Percentiles rank a stretch among this genome's conserved stretches.
These are phyloP conservation scores for Trididemnum clinides DNA, from an alignment of 23 tunicate genomes.

Conservation along the genomic window DNA sequence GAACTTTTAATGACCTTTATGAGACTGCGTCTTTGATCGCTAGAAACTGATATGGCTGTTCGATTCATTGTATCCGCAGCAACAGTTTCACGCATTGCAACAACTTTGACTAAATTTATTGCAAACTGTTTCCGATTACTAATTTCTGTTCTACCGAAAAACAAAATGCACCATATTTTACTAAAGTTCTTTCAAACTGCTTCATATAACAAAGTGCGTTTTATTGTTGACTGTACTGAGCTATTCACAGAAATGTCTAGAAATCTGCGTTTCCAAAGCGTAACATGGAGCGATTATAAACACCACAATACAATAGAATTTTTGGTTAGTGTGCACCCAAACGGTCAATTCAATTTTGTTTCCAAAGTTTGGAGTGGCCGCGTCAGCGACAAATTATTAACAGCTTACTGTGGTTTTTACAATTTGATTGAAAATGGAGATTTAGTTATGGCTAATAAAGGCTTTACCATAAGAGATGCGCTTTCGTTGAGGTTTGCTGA, in stretches of 20 bases:
- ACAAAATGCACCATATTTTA: background rate
- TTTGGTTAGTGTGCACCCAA: background rate
- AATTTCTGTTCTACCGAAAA: background rate
- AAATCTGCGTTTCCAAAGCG: background rate
- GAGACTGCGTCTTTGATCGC: background rate
- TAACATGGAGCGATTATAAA: background rate
- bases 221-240: background rate
- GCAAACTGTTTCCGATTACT: background rate
- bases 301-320: background rate
- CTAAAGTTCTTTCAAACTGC: background rate
- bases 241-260: background rate
- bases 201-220: background rate
- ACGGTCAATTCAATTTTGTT: slow-evolving; percentile 13
- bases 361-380: background rate
- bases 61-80: background rate
- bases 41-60: background rate
- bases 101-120: background rate
- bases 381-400: background rate
- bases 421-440: background rate
- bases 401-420: background rate
- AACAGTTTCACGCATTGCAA: background rate
- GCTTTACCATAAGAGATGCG: slow-evolving; percentile 5
- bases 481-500: background rate
- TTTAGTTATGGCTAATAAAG: background rate
- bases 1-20: background rate